Evolutionary conservation across 2,113 vertebrate species (phyloP), one percentile per base, ranked within the genome.

Genomic region (Scatophagus argus): DNA sequence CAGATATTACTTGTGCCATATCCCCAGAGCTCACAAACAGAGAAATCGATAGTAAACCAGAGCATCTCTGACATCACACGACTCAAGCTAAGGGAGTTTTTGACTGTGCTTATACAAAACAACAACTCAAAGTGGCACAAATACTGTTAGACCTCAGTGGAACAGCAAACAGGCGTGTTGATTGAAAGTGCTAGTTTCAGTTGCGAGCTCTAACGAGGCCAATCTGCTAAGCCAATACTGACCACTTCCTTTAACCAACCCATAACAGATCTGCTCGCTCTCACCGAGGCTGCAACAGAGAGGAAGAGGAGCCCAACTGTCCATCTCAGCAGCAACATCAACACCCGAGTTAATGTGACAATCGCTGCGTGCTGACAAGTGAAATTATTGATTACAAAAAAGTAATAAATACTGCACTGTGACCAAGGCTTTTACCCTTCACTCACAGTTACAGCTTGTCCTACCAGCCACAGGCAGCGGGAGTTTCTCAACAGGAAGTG

Each of bases 241-340:
- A 93, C 94, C 94, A 95, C 94, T 95, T 95, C 94, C 94, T 94
- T 88, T 77, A 77, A 83, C 62, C 70, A 39, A 84, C 63, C 60
- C 61, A 60, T 29, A 71, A 74, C 70, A 81, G 79, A 86, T 80
- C 84, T 1, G 77, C 56, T 74, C 8, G 17, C 73, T 67, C 46
- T 34, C 11, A 10, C 34, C 41, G 73, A 58, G 54, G 63, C 75
- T 16, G 66, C 52, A 3, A 62, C 38, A 21, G 9, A 46, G 16
- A 49, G 23, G 23, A 41, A 23, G 2, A 6, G 41, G 25, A 61
- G 39, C 32, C 23, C 55, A 82, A 55, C 49, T 63, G 75, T 75
- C 81, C 66, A 31, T 41, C 78, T 85, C 51, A 46, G 74, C 59
- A 61, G 25, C 56, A 61, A 65, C 77, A 27, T 25, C 51, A 62